Percentiles rank a stretch among this genome's conserved stretches.
Conservation (phyloP, 1,140 invertebrate genomes). For the Nephila pilipes region DNA sequence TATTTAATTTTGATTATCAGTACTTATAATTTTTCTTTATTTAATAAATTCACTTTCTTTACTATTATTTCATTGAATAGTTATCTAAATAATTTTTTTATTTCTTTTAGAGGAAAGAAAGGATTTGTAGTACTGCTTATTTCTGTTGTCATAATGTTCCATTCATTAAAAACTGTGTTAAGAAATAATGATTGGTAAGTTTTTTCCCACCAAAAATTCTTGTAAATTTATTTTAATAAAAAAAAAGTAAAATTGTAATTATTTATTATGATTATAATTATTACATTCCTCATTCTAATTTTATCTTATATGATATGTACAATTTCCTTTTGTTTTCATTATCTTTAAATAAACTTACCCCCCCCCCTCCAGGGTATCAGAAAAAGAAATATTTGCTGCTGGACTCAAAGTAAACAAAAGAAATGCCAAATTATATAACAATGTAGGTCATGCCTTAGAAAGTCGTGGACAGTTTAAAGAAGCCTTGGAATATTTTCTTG, state of each 20-base stretch:
- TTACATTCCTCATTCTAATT: too few species aligned
- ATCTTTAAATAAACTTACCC: too few species aligned
- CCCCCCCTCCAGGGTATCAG: slow-evolving; percentile 85
- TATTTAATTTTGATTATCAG: too few species aligned
- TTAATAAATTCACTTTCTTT: too few species aligned
- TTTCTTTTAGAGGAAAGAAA: slow-evolving; percentile 80
- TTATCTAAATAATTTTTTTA: background rate
- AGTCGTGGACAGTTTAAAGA: slow-evolving; percentile 91
- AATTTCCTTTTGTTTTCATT: too few species aligned
- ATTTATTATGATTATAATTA: background rate
- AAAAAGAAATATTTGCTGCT: slow-evolving; percentile 96
- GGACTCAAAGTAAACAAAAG: slow-evolving; percentile 92
- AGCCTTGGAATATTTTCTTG: slow-evolving; percentile 94
- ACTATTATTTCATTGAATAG: too few species aligned
- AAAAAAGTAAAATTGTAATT: background rate
- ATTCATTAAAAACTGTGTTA: slow-evolving; percentile 90
- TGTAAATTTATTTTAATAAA: background rate
- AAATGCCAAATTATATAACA: slow-evolving; percentile 98
- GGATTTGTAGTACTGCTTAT: slow-evolving; percentile 86
- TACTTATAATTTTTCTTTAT: too few species aligned
- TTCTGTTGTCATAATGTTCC: slow-evolving; percentile 87
- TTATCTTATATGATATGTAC: too few species aligned
- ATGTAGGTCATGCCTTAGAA: slow-evolving; percentile 97
- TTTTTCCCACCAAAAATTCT: background rate
- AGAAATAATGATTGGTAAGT: slow-evolving; percentile 93